Conservation (phyloP, 2,113 vertebrate genomes). For the Atlantisia rogersi region DNA sequence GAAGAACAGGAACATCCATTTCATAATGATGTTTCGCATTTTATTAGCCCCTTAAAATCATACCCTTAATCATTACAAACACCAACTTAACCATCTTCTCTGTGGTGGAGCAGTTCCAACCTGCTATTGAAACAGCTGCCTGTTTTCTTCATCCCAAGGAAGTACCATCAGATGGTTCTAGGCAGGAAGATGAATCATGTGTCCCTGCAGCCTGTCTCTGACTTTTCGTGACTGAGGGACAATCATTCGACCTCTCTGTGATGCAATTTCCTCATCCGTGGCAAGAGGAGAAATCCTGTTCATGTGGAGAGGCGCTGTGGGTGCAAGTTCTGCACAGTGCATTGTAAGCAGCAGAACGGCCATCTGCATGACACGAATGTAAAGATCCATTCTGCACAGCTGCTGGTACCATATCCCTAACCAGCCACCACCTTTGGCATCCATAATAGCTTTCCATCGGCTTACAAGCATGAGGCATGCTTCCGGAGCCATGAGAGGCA, state of each 20-base stretch:
- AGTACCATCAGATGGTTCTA: neutral
- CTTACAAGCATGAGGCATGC: neutral
- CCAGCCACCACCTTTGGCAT: neutral
- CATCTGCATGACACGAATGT: neutral
- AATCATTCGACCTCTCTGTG: neutral
- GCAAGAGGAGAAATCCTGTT: neutral
- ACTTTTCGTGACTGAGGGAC: neutral
- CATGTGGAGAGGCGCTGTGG: rapidly evolving
- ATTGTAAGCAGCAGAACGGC: neutral
- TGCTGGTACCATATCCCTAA: neutral
- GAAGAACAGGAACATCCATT: neutral
- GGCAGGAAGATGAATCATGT: neutral
- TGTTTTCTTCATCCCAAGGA: neutral
- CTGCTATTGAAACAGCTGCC: neutral
- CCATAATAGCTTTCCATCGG: neutral
- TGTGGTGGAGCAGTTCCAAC: neutral
- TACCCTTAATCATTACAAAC: neutral
- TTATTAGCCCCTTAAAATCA: neutral
- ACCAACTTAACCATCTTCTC: neutral
- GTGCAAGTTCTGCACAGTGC: neutral
- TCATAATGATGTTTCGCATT: neutral
- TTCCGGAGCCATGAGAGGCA: neutral
- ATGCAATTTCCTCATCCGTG: neutral
- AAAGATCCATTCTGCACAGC: neutral
- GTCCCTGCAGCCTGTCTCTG: neutral